These are phyloP conservation scores for Oriolus oriolus DNA, from an alignment of 2,113 vertebrate genomes.

Conservation along the genomic window DNA sequence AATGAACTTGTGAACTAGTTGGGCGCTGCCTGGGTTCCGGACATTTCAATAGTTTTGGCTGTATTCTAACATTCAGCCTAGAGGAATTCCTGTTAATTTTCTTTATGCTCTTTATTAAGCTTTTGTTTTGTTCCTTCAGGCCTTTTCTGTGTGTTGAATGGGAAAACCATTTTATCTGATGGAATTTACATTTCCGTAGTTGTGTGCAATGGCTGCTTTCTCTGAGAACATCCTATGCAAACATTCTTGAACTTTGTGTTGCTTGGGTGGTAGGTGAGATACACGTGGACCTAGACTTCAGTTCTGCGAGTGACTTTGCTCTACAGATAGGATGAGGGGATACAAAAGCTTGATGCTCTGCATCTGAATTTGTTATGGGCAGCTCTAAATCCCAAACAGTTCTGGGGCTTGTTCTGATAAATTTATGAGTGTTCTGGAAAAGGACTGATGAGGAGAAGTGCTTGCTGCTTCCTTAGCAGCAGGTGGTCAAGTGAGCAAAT, in stretches of 20 bases:
- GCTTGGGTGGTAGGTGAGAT: not conserved
- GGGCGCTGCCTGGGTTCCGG: conserved; percentile 52
- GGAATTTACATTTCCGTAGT: not conserved
- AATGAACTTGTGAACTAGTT: conserved; percentile 63
- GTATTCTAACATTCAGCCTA: not conserved
- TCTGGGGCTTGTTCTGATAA: not conserved
- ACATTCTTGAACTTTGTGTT: not conserved
- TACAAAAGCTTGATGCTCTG: not conserved
- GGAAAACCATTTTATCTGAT: not conserved
- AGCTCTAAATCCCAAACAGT: not conserved
- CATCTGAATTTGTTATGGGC: not conserved
- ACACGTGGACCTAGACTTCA: not conserved
- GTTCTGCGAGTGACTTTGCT: not conserved
- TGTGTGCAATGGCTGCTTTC: not conserved
- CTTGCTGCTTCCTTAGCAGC: not conserved
- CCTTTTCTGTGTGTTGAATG: not conserved
- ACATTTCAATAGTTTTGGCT: conserved; percentile 60
- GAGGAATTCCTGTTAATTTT: conserved; percentile 61
- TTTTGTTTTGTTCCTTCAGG: conserved; percentile 39
- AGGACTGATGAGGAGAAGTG: not conserved
- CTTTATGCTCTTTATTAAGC: conserved; percentile 37
- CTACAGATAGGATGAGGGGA: accelerated
- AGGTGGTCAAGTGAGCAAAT: not conserved
- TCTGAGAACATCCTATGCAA: not conserved
- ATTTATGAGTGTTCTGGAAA: not conserved